Conservation (phyloP, 2,113 vertebrate species). For the Vicugna pacos region DNA sequence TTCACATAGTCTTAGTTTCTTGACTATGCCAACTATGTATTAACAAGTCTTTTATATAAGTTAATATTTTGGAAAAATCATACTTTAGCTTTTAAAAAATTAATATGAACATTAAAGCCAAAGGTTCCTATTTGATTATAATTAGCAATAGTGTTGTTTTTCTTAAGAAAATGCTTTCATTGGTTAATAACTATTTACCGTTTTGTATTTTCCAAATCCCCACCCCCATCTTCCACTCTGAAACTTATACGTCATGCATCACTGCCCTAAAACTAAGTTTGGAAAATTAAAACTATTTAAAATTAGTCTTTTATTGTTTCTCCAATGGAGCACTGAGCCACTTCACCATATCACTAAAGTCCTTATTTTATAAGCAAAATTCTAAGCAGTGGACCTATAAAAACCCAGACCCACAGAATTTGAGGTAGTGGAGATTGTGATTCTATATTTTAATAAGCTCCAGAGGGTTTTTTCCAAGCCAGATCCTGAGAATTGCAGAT, state of each 20-base stretch:
- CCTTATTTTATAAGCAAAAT: neutral
- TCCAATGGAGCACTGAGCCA: neutral
- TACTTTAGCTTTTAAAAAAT: neutral
- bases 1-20: neutral
- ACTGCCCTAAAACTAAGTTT: neutral
- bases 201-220: neutral
- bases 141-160: neutral
- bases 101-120: neutral
- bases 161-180: neutral
- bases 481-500: neutral
- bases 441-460: neutral
- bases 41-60: neutral
- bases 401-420: neutral
- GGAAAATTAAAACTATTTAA: neutral
- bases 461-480: neutral
- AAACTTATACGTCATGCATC: neutral
- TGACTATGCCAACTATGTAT: neutral
- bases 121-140: neutral
- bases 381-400: neutral
- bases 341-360: neutral
- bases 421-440: neutral
- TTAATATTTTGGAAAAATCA: slow-evolving; percentile 9
- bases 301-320: neutral
- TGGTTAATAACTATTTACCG: neutral
- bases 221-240: neutral